Evolutionary conservation across 2,797 vertebrate species (phyloP).

Genomic region (Sebastes flavidus): DNA sequence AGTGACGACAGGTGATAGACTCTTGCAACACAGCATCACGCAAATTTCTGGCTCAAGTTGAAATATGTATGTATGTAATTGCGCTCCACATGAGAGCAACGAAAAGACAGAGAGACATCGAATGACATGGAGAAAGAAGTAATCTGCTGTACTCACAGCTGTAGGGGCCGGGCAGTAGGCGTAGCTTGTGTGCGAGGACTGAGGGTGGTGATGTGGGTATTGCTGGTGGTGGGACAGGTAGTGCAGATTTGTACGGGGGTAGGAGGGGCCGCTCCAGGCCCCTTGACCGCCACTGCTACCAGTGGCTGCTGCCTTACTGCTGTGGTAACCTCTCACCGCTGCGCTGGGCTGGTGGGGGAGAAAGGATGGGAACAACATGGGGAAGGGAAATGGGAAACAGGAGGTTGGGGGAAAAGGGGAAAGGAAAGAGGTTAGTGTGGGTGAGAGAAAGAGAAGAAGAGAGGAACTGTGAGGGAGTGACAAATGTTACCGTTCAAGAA

Average conservation of each 20-base stretch:
- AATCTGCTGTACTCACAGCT: conserved; percentile 82
- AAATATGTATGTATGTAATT: no score
- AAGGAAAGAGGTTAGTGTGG: conserved; percentile 3
- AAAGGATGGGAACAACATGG: neutral
- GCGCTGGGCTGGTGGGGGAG: conserved; percentile 83
- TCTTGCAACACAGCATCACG: no score
- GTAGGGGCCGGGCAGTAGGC: conserved; percentile 86
- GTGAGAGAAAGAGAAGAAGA: conserved; percentile 2
- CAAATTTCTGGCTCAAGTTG: no score
- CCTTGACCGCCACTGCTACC: conserved; percentile 68
- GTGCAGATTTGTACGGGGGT: conserved; percentile 80
- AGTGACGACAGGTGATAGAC: no score
- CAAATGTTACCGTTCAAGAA: conserved; percentile 46
- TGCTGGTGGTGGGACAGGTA: conserved; percentile 58
- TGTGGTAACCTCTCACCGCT: conserved; percentile 85
- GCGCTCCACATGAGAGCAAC: neutral
- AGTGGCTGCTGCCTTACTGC: conserved; percentile 81
- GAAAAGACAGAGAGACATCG: neutral
- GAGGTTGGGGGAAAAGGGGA: neutral
- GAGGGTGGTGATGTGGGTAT: conserved; percentile 66
- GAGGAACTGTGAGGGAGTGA: conserved; percentile 21
- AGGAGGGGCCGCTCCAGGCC: conserved; percentile 82
- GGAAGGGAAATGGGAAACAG: neutral
- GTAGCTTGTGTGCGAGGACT: conserved; percentile 82
- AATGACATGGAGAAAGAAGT: neutral